Evolutionary conservation across 2,113 vertebrate species (phyloP), one percentile per base, ranked within the genome.

Genomic region (Platichthys stellatus): DNA sequence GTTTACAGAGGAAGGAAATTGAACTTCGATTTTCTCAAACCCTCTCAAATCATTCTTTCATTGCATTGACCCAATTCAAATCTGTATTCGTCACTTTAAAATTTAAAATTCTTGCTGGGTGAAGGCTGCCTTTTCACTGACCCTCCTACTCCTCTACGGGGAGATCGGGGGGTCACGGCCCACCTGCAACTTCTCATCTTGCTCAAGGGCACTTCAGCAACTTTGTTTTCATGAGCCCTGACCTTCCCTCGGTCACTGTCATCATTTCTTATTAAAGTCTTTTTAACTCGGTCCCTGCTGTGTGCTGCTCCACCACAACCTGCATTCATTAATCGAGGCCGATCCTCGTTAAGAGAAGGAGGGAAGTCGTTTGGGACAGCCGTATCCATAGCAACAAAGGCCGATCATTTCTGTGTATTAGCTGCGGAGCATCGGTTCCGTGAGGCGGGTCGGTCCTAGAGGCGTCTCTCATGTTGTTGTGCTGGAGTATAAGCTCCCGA

Each of bases 381-480:
- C 17, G 84, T 92, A 78, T 90, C 91, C 89, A 92, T 91, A 51
- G 90, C 86, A 92, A 92, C 91, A 76, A 83, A 91, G 86, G 84
- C 90, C 89, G 88, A 88, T 86, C 43, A 78, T 89, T 90, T 89
- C 63, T 85, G 85, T 79, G 85, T 83, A 82, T 79, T 85, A 83
- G 80, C 76, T 54, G 75, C 26, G 43, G 85, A 80, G 87, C 74
- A 47, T 70, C 31, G 2, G 84, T 91, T 92, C 91, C 17, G 62
- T 91, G 92, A 92, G 81, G 69, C 23, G 2, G 51, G 61, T 23
- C 5, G 60, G 85, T 91, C 84, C 89, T 83, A 69, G 71, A 86
- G 85, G 78, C 86, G 86, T 84, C 78, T 76, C 74, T 80, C 80
- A 81, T 84, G 82, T 56, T 79, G 80, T 76, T 85, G 75, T 63